Evolutionary conservation across 2,888 invertebrate genomes (phyloP), one percentile per base, ranked within the genome.

Genomic region (Xestoiulus laeticollis): DNA sequence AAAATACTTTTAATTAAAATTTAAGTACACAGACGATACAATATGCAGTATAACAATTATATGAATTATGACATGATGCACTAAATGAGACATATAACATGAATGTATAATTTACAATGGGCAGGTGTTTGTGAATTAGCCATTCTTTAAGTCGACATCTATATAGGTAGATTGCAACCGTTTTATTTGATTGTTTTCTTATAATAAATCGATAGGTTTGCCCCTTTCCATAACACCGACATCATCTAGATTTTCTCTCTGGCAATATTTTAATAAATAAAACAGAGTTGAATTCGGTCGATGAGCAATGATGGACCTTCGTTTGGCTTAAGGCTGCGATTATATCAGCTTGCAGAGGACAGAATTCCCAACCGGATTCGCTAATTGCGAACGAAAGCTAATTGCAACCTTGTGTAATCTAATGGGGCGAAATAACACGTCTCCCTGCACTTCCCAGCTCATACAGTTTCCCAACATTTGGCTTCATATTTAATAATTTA

Each of bases 331-430:
- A 78, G 78, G 78, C 30, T 78, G 78, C 30, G 78, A 78, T 78
- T 78, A 78, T 78, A 78, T 26, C 30, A 26, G 78, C 78, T 26
- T 78, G 30, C 78, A 78, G 78, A 78, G 78, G 30, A 78, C 78
- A 26, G 30, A 30, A 78, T 78, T 78, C 14, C 30, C 78, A 5
- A 78, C 48, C 48, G 48, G 48, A 10, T 48, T 3, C 48, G 48
- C 19, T 48, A 48, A 48, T 48, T 48, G 48, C 16, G 48, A 48
- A 48, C 78, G 78, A 30, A 68, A 78, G 78, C 78, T 78, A 78
- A 78, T 78, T 78, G 78, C 78, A 30, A 26, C 78, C 78, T 78
- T 68, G 14, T 78, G 78, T 78, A 78, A 78, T 78, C 78, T 22
- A 78, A 78, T 78, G 78, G 78, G 22, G 78, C 30, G 78, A 26